These are phyloP conservation scores for Jacana jacana DNA, from an alignment of 2,113 vertebrate species.

Conservation along the genomic window DNA sequence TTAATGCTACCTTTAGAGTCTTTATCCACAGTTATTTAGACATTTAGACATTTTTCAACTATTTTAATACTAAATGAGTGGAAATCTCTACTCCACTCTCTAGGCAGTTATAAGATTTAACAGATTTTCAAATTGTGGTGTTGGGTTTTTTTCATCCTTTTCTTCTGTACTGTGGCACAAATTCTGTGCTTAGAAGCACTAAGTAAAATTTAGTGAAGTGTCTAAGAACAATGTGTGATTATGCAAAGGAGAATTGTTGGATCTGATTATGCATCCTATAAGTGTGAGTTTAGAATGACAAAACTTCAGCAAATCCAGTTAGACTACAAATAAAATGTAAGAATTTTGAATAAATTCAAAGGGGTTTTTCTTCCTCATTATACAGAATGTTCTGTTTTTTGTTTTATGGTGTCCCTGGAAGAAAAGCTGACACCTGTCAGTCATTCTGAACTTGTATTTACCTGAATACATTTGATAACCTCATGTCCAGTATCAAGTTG, in stretches of 20 bases:
- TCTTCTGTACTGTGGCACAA: not conserved
- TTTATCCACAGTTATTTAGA: not conserved
- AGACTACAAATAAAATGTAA: not conserved
- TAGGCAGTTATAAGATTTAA: not conserved
- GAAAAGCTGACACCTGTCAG: not conserved
- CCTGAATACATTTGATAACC: not conserved
- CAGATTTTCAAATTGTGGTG: not conserved
- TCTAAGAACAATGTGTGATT: not conserved
- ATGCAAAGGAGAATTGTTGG: not conserved
- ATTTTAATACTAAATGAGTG: not conserved
- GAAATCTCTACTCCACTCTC: not conserved
- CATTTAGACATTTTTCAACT: not conserved
- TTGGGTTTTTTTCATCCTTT: not conserved
- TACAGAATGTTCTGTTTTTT: not conserved
- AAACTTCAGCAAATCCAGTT: not conserved
- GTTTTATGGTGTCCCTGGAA: not conserved
- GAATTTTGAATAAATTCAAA: not conserved
- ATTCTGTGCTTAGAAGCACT: not conserved
- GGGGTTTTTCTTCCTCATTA: not conserved
- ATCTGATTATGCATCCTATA: not conserved
- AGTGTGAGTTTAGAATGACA: not conserved
- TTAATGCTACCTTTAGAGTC: not conserved
- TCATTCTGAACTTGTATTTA: not conserved
- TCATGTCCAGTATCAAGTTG: not conserved
- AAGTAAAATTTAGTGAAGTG: not conserved